These are phyloP conservation scores for Lagopus leucura DNA, from an alignment of 2,113 vertebrate genomes.

Conservation along the genomic window DNA sequence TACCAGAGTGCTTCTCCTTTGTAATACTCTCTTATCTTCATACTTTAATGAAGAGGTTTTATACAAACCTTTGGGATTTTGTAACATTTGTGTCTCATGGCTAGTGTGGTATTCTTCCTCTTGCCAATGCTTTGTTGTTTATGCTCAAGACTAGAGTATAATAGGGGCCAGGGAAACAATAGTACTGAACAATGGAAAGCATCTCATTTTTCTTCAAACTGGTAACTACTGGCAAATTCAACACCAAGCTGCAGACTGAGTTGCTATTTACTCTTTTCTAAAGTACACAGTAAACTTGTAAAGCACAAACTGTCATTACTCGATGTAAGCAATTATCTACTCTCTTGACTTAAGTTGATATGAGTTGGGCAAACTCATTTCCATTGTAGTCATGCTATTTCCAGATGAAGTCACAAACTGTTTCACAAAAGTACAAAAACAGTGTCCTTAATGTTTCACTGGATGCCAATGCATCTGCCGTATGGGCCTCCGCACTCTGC, in stretches of 20 bases:
- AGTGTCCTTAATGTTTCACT: neutral
- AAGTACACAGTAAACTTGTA: neutral
- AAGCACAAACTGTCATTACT: neutral
- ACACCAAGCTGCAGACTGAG: neutral
- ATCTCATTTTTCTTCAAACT: neutral
- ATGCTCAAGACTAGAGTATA: neutral
- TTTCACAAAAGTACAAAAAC: neutral
- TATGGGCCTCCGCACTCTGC: neutral
- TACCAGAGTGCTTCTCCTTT: neutral
- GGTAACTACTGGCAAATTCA: neutral
- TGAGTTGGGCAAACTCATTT: neutral
- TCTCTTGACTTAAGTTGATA: neutral
- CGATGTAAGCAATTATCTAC: neutral
- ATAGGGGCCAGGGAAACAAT: neutral
- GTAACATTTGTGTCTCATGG: neutral
- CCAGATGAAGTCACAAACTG: neutral
- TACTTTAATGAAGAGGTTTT: neutral
- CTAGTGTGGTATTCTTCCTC: neutral
- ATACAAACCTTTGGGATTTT: neutral
- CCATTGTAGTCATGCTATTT: neutral
- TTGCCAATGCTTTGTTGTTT: neutral
- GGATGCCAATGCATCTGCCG: neutral
- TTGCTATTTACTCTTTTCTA: neutral
- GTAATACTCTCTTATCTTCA: neutral
- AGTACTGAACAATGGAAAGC: neutral